phyloP scores from a whole-genome alignment of 2,797 vertebrate genomes.

The Microctenopoma stevenorrisi region DNA sequence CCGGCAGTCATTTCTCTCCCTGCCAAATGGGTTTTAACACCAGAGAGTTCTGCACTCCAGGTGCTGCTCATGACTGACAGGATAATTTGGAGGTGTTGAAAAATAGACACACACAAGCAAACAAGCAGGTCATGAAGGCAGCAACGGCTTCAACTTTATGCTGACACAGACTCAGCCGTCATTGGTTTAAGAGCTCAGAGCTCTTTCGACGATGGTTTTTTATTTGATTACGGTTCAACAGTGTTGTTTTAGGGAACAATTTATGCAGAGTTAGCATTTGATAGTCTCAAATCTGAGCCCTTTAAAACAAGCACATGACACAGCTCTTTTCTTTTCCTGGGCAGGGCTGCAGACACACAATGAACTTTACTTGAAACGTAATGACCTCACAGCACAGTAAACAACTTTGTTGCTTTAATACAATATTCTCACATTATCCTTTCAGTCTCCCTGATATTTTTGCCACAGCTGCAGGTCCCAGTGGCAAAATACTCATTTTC shows the following conservation, averaged over 20 bases:
- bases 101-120: conserved; percentile 24
- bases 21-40: conserved; percentile 58
- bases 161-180: conserved; percentile 15
- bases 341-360: neutral
- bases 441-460: neutral
- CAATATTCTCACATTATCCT: too few relatives aligned
- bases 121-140: conserved; percentile 13
- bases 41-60: conserved; percentile 50
- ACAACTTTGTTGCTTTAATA: neutral
- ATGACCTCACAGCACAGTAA: neutral
- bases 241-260: neutral
- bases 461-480: neutral
- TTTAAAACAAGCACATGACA: neutral
- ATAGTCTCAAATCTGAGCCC: too few relatives aligned
- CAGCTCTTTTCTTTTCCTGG: neutral
- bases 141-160: conserved; percentile 15
- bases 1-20: conserved; percentile 57
- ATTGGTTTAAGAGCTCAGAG: neutral
- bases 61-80: conserved; percentile 71
- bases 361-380: too few relatives aligned
- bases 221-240: neutral
- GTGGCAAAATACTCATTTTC: neutral
- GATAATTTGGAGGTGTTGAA: conserved; percentile 68
- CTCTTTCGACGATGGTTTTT: neutral
- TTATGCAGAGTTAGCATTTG: neutral